Conservation (phyloP, 92 coral and sea anemone species). For the Porites divaricata region DNA sequence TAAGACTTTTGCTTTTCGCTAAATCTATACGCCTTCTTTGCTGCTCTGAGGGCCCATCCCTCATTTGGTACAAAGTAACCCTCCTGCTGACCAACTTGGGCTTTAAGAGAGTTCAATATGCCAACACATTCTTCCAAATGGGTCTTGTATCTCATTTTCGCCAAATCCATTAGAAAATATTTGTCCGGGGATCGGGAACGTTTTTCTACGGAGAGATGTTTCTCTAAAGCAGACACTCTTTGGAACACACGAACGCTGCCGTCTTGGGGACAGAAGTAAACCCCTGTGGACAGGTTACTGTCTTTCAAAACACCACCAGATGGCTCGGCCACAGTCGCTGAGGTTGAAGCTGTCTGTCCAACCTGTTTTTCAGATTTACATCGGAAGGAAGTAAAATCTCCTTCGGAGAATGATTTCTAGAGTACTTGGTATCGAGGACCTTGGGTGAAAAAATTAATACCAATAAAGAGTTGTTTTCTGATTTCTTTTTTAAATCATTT, state of each 20-base stretch:
- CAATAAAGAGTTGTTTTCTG: too few relatives aligned
- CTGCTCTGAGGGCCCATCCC: slow-evolving; percentile 49
- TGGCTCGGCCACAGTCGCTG: slow-evolving; percentile 34
- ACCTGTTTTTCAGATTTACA: slow-evolving; percentile 7
- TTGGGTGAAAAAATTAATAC: too few relatives aligned
- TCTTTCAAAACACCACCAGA: slow-evolving; percentile 21
- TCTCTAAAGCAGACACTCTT: slow-evolving; percentile 31
- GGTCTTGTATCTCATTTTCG: slow-evolving; percentile 52
- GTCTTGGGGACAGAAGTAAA: slow-evolving; percentile 53
- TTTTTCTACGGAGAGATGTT: slow-evolving; percentile 49
- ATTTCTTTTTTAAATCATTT: neutral
- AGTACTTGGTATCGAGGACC: too few relatives aligned
- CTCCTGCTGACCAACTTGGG: slow-evolving; percentile 27
- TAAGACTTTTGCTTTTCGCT: slow-evolving; percentile 21
- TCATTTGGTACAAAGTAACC: slow-evolving; percentile 15
- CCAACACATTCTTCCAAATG: slow-evolving; percentile 49
- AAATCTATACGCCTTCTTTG: slow-evolving; percentile 46
- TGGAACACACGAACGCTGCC: too few relatives aligned
- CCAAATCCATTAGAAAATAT: slow-evolving; percentile 51
- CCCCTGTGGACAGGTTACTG: slow-evolving; percentile 20
- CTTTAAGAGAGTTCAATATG: slow-evolving; percentile 30
- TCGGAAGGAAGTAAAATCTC: neutral
- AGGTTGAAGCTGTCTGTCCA: slow-evolving; percentile 12
- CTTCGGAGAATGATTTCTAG: too few relatives aligned
- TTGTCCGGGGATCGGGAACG: slow-evolving; percentile 39